Evolutionary conservation across 2,797 vertebrate genomes (phyloP), one percentile per base, ranked within the genome.

Genomic region (Loriculus beryllinus): DNA sequence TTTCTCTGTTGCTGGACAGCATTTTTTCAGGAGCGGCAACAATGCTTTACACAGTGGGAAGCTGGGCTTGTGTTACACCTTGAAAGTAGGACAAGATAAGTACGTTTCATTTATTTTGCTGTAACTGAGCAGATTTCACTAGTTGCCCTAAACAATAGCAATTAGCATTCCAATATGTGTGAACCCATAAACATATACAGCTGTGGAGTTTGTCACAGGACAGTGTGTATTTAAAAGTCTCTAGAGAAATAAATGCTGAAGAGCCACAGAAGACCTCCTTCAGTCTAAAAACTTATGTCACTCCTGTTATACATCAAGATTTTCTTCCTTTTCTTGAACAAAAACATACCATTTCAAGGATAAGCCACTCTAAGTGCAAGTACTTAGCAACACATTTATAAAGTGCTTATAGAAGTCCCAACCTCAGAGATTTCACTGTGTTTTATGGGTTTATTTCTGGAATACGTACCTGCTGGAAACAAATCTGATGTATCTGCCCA

Each of bases 61-160:
- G 64, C 35, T 2, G 1, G 43, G 80, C 48, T 91, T 31, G 13
- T 45, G 20, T 52, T 82, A 49, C n/a, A 67, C 56, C 35, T 11
- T 86, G 71, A 64, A 91, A 74, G 35, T 7, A 75, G 74, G 85
- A 86, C 59, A 85, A 65, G 70, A 64, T 86, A 82, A 91, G 40
- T 26, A 82, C 56, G 54, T 90, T 94, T 95, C 52, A 79, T 85
- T 62, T 81, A 35, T 65, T 83, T 88, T 70, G 47, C 60, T 16
- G 7, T 77, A 94, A 84, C 35, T 56, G 82, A 94, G 74, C 51
- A 86, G 70, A 76, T 90, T 92, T 86, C 70, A 77, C 77, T 88
- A 80, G 88, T 10, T 70, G 10, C 37, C 86, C 71, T 68, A 88
- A 93, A 95, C 86, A 96, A 57, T 28, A 88, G 78, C 75, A 94